Base-by-base conservation (phyloP, 2,113 vertebrate species). In the Anthoscopus minutus region DNA sequence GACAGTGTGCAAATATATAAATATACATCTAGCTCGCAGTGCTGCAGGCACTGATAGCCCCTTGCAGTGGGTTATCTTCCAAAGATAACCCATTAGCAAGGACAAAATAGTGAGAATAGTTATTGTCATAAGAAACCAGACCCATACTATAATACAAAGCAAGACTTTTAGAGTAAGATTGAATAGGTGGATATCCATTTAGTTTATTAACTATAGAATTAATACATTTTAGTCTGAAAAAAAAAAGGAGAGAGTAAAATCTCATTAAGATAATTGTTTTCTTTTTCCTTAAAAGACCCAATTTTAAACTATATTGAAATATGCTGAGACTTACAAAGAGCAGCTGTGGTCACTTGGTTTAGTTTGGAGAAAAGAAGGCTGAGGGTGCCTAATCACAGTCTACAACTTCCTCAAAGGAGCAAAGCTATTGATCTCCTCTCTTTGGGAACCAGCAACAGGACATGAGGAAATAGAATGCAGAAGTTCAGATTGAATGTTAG, bases 351-450 rank as follows among this genome's bases (percentile, higher is more conserved):
- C 54, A 35, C 40, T 73, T 65, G 33, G 40, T 65, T 65, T 37
- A 89, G 12, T 57, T 42, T 77, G 45, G 24, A 82, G 45, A 61
- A 44, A 20, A 61, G 30, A 51, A 74, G 37, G 42, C 50, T 88
- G 45, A 79, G 27, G n/a, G 16, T 15, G 30, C 48, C 30, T 56
- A 18, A 42, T 23, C 1, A 7, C 7, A 44, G 40, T 5, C 40
- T 40, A 12, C 61, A 58, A 0, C 21, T 61, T 80, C 18, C 27
- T 56, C 19, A 56, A 14, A 2, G 0, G 8, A 10, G 4, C 35
- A 77, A 11, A 50, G 15, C 4, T 64, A 44, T 51, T 66, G 25
- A 25, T 61, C 47, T 65, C 9, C 16, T 67, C 44, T 58, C 44
- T 56, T 25, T 65, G 42, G n/a, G 10, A 25, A 48, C 3, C 42